Conservation (phyloP, 2,888 invertebrate genomes). For the Petrophora chlorosata region DNA sequence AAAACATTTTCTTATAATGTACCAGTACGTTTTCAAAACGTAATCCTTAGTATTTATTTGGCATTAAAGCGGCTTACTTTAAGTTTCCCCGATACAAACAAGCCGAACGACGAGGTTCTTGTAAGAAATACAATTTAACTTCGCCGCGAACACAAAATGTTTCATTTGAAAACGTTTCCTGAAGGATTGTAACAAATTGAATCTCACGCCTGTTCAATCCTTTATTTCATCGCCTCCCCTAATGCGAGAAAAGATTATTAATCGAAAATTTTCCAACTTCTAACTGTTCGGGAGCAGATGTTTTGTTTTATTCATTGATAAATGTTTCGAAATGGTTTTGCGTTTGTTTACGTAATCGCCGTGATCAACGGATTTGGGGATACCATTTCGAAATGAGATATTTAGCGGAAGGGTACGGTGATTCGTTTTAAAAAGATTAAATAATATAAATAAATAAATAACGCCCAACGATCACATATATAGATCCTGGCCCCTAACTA, state of each 20-base stretch:
- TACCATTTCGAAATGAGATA: constrained; percentile 9
- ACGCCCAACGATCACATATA: too few relatives aligned
- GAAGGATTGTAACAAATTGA: constrained; percentile 77
- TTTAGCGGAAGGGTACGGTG: background rate
- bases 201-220: constrained; percentile 75
- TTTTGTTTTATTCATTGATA: constrained; percentile 52
- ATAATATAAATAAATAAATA: too few relatives aligned
- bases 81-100: constrained; percentile 60
- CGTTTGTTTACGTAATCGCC: constrained; percentile 35
- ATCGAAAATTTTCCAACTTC: constrained; percentile 69
- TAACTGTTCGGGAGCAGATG: constrained; percentile 52
- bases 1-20: constrained; percentile 28
- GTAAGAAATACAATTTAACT: constrained; percentile 79
- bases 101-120: constrained; percentile 54
- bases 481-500: too few relatives aligned
- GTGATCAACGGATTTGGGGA: constrained; percentile 21
- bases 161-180: constrained; percentile 74
- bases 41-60: constrained; percentile 52
- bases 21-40: constrained; percentile 27
- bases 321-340: constrained; percentile 38
- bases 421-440: too few relatives aligned
- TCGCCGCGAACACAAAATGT: constrained; percentile 70
- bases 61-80: constrained; percentile 58
- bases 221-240: constrained; percentile 72
- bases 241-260: constrained; percentile 75